Conservation (phyloP, 2,888 invertebrate species). For the Cetonia aurata region DNA sequence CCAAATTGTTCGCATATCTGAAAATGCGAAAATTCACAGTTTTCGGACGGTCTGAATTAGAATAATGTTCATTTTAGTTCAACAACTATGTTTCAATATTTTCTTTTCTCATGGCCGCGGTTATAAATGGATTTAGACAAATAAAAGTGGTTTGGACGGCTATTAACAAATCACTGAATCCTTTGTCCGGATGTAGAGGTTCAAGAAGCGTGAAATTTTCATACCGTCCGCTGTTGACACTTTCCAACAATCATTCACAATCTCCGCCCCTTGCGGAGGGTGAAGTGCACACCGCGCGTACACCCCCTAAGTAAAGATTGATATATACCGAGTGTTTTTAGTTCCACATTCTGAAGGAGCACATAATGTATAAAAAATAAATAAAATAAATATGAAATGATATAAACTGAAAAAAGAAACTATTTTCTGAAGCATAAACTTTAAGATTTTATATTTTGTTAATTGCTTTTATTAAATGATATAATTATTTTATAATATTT, state of each 20-base stretch:
- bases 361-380: not conserved
- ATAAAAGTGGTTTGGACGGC: constrained; percentile 53
- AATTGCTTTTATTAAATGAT: no score
- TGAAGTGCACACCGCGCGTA: constrained; percentile 44
- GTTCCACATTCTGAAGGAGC: not conserved
- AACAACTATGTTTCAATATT: not conserved
- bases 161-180: constrained; percentile 59
- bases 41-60: no score
- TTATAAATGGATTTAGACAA: constrained; percentile 46
- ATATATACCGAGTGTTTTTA: constrained; percentile 30
- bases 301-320: constrained; percentile 27
- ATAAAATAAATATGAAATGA: no score
- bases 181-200: constrained; percentile 47
- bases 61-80: no score
- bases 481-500: no score
- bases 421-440: no score
- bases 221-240: constrained; percentile 57
- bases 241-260: constrained; percentile 58
- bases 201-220: constrained; percentile 54
- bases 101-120: constrained; percentile 35
- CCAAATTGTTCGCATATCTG: no score
- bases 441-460: no score
- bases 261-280: constrained; percentile 57
- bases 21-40: no score
- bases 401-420: no score